phyloP scores from a whole-genome alignment of 2,797 vertebrate species.

The Acrossocheilus wenchowensis region DNA sequence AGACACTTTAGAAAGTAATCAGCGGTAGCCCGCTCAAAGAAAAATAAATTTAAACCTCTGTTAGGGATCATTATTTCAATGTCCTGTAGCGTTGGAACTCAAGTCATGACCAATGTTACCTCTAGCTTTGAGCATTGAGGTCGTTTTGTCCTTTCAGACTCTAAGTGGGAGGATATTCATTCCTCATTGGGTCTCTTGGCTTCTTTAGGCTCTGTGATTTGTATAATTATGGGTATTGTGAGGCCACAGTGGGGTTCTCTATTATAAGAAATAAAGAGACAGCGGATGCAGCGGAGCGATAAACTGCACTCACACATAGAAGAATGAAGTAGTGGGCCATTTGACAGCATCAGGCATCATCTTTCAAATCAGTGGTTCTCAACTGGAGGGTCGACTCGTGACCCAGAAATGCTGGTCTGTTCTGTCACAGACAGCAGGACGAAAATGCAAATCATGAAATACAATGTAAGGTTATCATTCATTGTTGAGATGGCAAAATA shows the following conservation, averaged over 20 bases:
- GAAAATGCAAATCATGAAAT: background rate
- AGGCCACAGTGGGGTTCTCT: slow-evolving; percentile 27
- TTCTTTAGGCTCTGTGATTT: slow-evolving; percentile 31
- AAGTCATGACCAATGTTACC: background rate
- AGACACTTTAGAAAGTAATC: slow-evolving; percentile 50
- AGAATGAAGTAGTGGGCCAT: slow-evolving; percentile 13
- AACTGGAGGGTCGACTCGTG: background rate
- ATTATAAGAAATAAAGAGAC: slow-evolving; percentile 39
- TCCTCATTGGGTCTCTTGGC: slow-evolving; percentile 19
- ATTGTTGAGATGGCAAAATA: background rate
- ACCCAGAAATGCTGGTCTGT: background rate
- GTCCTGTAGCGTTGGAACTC: slow-evolving; percentile 15
- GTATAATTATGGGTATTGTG: slow-evolving; percentile 42
- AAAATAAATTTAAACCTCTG: slow-evolving; percentile 42
- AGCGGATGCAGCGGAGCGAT: slow-evolving; percentile 1
- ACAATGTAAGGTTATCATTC: background rate
- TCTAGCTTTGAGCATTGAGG: background rate
- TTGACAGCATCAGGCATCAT: slow-evolving; percentile 5
- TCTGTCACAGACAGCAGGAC: background rate
- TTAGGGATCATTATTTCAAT: slow-evolving; percentile 40
- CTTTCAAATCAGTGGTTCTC: slow-evolving; percentile 18
- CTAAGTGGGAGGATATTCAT: slow-evolving; percentile 26
- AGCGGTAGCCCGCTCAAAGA: slow-evolving; percentile 1
- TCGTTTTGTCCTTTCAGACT: slow-evolving; percentile 20
- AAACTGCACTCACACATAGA: slow-evolving; percentile 22